Percentiles rank a stretch among this genome's conserved stretches.
These are phyloP conservation scores for Acestrorhynchus altus DNA, from an alignment of 2,797 vertebrate species.

Conservation along the genomic window DNA sequence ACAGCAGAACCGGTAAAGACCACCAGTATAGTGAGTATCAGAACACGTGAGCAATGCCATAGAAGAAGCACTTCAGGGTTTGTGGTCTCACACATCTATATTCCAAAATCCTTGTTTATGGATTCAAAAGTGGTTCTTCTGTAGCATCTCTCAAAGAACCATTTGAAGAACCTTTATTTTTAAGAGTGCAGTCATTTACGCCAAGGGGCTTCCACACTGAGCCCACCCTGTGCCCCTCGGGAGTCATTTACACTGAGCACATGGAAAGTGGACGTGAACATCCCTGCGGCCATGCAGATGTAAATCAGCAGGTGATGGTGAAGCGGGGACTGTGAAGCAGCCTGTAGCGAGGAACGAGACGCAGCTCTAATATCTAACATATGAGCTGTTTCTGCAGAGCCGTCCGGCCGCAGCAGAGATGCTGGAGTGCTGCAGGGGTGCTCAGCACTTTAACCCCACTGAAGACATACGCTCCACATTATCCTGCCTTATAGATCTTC, in stretches of 20 bases:
- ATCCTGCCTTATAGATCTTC: constrained; percentile 48
- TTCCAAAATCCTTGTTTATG: no score
- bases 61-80: no score
- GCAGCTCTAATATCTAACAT: constrained; percentile 39
- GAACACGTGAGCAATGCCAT: no score
- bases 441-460: constrained; percentile 6
- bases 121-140: no score
- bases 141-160: neutral
- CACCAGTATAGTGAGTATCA: no score
- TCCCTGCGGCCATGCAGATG: constrained; percentile 20
- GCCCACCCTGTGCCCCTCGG: neutral
- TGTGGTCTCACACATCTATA: no score
- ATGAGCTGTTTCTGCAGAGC: constrained; percentile 25
- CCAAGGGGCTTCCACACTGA: neutral
- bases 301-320: constrained; percentile 10
- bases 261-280: constrained; percentile 35
- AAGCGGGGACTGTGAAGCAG: constrained; percentile 21
- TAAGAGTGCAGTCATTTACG: neutral
- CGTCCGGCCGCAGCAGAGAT: constrained; percentile 28
- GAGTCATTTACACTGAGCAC: constrained; percentile 20
- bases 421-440: constrained; percentile 3
- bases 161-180: neutral
- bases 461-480: constrained; percentile 43
- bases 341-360: constrained; percentile 35
- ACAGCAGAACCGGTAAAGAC: no score